These are phyloP conservation scores for Ctena decussata DNA, from an alignment of 2,888 invertebrate genomes.

Conservation along the genomic window DNA sequence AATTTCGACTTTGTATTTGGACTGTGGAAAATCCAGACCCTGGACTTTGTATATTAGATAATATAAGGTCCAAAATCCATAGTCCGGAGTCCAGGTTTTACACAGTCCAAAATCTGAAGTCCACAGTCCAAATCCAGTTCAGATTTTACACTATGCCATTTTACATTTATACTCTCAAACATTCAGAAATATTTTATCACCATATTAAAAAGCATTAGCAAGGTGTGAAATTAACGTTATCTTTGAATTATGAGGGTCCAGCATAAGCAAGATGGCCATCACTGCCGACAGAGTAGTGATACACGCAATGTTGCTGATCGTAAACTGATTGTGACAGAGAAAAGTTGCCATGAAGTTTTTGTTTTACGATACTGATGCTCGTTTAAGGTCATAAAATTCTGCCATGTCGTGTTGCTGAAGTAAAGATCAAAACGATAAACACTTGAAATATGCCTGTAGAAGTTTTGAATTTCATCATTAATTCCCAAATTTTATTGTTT, in stretches of 20 bases:
- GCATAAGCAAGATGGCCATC: not conserved
- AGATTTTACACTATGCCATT: no score
- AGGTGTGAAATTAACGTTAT: not conserved
- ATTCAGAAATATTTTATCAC: not conserved
- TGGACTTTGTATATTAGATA: no score
- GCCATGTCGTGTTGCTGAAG: not conserved
- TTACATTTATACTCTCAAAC: no score
- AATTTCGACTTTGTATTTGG: no score
- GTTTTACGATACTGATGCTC: constrained; percentile 10
- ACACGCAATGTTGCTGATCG: not conserved
- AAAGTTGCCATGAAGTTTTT: not conserved
- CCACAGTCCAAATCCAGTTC: no score
- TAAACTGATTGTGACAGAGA: not conserved
- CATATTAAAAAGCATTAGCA: constrained; percentile 16
- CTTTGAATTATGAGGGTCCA: constrained; percentile 8
- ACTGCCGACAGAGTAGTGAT: not conserved
- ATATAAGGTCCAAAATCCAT: no score
- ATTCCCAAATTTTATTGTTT: not conserved
- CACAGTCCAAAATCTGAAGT: no score
- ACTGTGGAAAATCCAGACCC: no score
- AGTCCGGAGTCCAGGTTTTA: no score
- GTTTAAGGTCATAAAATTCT: constrained; percentile 3
- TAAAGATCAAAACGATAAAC: not conserved
- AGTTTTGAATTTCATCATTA: constrained; percentile 8
- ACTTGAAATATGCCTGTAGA: not conserved